Evolutionary conservation across 2,888 invertebrate genomes (phyloP), one percentile per base, ranked within the genome.

Genomic region (Sialis fuliginosa): DNA sequence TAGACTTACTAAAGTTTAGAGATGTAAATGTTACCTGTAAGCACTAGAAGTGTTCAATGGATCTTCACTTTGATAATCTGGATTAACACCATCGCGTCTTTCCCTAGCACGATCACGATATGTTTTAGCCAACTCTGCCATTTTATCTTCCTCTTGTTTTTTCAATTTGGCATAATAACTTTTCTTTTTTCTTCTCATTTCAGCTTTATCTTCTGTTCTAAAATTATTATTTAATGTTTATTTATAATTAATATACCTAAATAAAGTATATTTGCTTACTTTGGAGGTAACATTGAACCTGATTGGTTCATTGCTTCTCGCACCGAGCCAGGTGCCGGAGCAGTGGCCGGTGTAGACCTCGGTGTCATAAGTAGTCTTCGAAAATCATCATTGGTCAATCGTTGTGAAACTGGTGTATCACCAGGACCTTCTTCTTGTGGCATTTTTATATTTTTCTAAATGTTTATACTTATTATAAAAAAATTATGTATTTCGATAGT

Each of bases 371-470:
- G 67, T 45, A 97, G 69, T 61, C 92, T 93, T 47, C 96, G 79
- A 61, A 97, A 97, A 68, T 97, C 97, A 62, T 92, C 96, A 71
- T 97, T 97, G 6, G 95, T 95, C 47, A 97, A 72, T 54, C 87
- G 75, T 58, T 83, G 82, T 1, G 87, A 86, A 51, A 72, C 74
- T 40, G 81, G 79, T 47, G 75, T 75, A 54, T 75, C 74, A 53
- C 72, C 69, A 49, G 71, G 71, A 56, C 62, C 65, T 44, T 71
- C 71, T 44, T 70, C 70, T 41, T 57, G 56, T 33, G 62, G 62
- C 74, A 74, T 74, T 54, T 59, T 67, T 22, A 22, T 22, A 22
- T 22, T 22, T 22, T 22, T 22, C 22, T 22, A 4, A 22, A 22
- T 22, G 4, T 22, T 22, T 22, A 22, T 22, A 22, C 22, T 22